Percentiles rank a stretch among this genome's conserved stretches.
Evolutionary conservation across 2,797 vertebrate species (phyloP).

Genomic region (Cyclura pinguis): DNA sequence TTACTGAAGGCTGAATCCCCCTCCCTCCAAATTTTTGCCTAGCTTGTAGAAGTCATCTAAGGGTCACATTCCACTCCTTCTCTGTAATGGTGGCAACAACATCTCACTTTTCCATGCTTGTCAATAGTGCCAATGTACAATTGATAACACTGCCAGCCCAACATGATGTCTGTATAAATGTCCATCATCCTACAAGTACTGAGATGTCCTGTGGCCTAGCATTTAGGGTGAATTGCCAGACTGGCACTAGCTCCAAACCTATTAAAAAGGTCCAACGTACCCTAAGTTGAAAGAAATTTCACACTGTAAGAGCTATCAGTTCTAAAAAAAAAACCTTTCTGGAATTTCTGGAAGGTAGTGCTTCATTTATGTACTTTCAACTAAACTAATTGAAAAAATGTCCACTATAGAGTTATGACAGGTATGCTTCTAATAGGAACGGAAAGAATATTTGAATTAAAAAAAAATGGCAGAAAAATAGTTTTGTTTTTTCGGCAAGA

Average conservation of each 20-base stretch:
- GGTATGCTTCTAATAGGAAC: not conserved
- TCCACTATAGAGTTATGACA: not conserved
- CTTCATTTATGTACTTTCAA: not conserved
- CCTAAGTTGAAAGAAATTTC: not conserved
- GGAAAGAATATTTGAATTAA: too few relatives aligned
- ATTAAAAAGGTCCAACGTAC: not conserved
- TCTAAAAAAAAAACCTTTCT: rapidly evolving
- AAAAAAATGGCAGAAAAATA: not conserved
- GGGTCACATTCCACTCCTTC: not conserved
- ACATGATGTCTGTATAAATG: not conserved
- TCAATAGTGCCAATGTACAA: not conserved
- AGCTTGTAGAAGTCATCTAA: not conserved
- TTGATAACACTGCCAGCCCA: not conserved
- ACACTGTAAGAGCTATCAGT: too few relatives aligned
- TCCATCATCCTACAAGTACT: not conserved
- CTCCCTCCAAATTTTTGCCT: not conserved
- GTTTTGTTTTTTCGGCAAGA: too few relatives aligned
- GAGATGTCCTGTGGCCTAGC: not conserved
- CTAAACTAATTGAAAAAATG: not conserved
- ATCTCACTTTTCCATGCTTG: not conserved
- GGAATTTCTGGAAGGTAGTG: constrained; percentile 15
- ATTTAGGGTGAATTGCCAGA: not conserved
- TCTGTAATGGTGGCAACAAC: not conserved
- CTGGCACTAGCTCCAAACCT: not conserved
- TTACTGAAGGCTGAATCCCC: not conserved